Evolutionary conservation across 2,113 vertebrate genomes (phyloP).

Genomic region (Tapirus terrestris): DNA sequence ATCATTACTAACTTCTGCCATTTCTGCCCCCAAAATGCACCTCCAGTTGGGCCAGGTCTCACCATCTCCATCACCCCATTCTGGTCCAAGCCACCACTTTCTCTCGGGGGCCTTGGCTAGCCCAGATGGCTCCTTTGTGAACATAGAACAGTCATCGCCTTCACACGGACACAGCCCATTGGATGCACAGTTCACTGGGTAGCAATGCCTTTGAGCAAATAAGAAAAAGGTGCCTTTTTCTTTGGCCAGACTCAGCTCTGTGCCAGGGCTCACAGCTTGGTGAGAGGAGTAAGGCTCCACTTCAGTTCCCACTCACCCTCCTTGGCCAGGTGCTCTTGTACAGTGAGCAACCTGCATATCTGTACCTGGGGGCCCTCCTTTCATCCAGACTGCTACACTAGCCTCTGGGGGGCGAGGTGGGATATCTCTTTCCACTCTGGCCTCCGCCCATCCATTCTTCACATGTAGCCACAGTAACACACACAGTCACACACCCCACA

Average conservation of each 20-base stretch:
- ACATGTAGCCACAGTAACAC: background rate
- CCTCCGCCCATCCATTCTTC: background rate
- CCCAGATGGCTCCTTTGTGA: background rate
- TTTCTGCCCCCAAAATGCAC: background rate
- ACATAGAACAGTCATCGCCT: background rate
- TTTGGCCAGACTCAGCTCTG: background rate
- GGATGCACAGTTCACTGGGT: background rate
- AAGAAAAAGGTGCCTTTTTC: background rate
- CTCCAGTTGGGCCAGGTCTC: background rate
- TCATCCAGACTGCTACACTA: too few relatives aligned
- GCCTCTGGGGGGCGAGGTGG: background rate
- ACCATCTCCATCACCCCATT: background rate
- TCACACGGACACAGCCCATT: background rate
- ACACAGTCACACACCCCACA: background rate
- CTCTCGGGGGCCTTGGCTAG: background rate
- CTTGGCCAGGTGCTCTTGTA: background rate
- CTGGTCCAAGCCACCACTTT: background rate
- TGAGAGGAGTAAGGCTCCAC: background rate
- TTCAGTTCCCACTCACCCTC: background rate
- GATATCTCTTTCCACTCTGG: background rate
- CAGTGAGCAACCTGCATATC: background rate
- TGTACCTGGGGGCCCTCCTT: background rate
- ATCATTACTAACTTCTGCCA: background rate
- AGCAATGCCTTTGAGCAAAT: background rate
- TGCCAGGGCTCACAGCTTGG: background rate